Evolutionary conservation across 2,113 vertebrate genomes (phyloP).

Genomic region (Poecilia latipinna): DNA sequence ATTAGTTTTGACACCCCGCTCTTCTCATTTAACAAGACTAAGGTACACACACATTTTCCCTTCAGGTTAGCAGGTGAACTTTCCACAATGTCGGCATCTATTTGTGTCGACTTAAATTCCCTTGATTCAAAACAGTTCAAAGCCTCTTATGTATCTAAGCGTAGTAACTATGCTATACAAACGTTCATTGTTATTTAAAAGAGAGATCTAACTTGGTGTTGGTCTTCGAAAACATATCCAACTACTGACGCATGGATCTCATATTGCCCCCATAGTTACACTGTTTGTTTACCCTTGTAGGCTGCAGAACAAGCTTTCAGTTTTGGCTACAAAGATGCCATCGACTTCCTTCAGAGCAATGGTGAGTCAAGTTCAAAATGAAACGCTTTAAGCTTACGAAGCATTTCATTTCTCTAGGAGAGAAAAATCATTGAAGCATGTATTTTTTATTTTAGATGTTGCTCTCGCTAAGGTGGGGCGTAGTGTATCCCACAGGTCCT

Average conservation of each 20-base stretch:
- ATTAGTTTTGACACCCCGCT: no score
- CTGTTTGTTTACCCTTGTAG: constrained; percentile 40
- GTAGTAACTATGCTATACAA: not conserved
- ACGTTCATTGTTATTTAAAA: not conserved
- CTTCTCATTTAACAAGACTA: no score
- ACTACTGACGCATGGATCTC: not conserved
- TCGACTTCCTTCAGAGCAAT: constrained; percentile 62
- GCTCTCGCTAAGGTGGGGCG: not conserved
- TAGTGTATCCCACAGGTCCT: not conserved
- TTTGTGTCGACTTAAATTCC: no score
- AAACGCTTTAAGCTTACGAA: not conserved
- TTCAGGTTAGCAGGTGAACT: no score
- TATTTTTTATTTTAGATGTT: constrained; percentile 29
- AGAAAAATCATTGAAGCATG: not conserved
- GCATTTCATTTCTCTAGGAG: not conserved
- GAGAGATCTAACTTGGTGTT: not conserved
- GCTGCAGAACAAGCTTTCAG: constrained; percentile 68
- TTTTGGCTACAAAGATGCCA: constrained; percentile 73
- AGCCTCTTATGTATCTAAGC: no score
- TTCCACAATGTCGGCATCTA: no score
- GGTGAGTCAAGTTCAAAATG: constrained; percentile 41
- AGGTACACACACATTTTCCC: no score
- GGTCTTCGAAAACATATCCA: not conserved
- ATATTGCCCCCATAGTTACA: not conserved
- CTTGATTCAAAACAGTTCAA: no score